phyloP scores from a whole-genome alignment of 2,113 vertebrate species.

The Alectura lathami region DNA sequence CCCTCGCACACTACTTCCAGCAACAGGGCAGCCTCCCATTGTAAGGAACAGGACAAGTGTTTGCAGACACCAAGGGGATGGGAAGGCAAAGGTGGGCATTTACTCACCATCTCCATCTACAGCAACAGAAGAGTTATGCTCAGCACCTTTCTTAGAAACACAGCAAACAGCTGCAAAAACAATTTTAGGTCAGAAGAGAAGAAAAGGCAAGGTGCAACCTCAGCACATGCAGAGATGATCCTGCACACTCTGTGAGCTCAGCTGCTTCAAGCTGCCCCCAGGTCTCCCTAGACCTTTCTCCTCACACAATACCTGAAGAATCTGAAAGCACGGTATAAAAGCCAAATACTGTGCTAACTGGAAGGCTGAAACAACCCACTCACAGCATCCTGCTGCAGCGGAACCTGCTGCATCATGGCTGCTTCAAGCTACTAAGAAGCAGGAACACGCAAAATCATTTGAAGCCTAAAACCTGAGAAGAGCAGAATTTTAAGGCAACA shows the following conservation, averaged over 20 bases:
- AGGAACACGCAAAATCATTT: background rate
- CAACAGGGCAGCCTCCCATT: background rate
- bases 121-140: conserved; percentile 78
- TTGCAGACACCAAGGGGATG: background rate
- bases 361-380: background rate
- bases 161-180: conserved; percentile 85
- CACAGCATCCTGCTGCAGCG: background rate
- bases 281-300: background rate
- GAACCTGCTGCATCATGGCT: background rate
- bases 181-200: conserved; percentile 20
- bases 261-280: background rate
- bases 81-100: background rate
- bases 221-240: background rate
- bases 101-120: conserved; percentile 88
- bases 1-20: background rate
- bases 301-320: background rate
- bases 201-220: background rate
- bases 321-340: background rate
- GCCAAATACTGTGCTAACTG: background rate
- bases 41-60: background rate
- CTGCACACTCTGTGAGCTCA: background rate
- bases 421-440: background rate
- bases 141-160: conserved; percentile 86
- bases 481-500: background rate
- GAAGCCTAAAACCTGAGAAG: background rate